These are phyloP conservation scores for Drosophila equinoxialis DNA, from an alignment of 1,140 invertebrate genomes.

Conservation along the genomic window DNA sequence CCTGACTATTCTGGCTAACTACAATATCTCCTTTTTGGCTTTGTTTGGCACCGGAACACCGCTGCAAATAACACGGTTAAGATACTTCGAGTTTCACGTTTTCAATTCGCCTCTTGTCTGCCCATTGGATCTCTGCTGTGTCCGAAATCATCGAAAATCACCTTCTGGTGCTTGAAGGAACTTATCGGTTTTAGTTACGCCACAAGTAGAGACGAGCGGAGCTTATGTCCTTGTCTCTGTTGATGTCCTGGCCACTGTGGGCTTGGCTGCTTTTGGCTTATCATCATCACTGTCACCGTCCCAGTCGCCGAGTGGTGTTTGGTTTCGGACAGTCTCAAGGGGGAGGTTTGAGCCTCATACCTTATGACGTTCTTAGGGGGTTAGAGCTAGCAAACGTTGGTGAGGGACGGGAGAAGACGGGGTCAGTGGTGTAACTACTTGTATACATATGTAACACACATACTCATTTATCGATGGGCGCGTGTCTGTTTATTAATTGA, in stretches of 20 bases:
- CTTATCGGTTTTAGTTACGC: background rate
- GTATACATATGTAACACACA: constrained; percentile 48
- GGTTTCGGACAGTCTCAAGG: constrained; percentile 26
- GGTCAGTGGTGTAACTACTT: constrained; percentile 23
- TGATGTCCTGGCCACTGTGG: constrained; percentile 44
- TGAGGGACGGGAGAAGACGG: background rate
- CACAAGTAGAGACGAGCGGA: background rate
- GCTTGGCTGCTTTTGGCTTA: constrained; percentile 47
- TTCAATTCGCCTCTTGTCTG: too few species aligned
- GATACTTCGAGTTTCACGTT: too few species aligned
- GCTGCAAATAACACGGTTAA: too few species aligned
- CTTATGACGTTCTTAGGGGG: background rate
- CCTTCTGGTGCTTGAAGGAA: background rate
- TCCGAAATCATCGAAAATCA: background rate
- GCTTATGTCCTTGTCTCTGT: constrained; percentile 41
- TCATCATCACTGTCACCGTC: constrained; percentile 19
- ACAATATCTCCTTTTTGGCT: too few species aligned
- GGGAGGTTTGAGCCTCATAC: background rate
- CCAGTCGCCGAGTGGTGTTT: constrained; percentile 30
- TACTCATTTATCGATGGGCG: constrained; percentile 76
- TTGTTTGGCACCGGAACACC: too few species aligned
- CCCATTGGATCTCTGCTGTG: too few species aligned
- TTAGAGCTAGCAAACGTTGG: background rate
- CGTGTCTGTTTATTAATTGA: constrained; percentile 81
- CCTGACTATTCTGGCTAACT: too few species aligned